Evolutionary conservation across 1,140 invertebrate genomes (phyloP).

Genomic region (Pararge aegeria): DNA sequence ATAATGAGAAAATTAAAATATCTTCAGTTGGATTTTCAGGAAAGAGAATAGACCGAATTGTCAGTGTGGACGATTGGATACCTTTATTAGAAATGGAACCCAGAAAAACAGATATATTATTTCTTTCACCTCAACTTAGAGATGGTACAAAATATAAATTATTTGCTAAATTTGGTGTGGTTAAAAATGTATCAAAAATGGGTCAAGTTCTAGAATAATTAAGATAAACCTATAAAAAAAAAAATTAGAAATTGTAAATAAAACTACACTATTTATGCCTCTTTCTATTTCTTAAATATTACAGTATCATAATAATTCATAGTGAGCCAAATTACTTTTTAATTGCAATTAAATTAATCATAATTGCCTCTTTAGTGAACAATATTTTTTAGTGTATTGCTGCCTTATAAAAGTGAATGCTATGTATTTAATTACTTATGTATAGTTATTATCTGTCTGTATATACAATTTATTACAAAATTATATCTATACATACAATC

Average conservation of each 20-base stretch:
- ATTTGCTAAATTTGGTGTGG: constrained; percentile 57
- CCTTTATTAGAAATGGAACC: constrained; percentile 65
- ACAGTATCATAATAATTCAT: constrained; percentile 34
- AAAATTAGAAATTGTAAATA: constrained; percentile 28
- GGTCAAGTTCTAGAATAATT: constrained; percentile 61
- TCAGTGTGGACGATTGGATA: constrained; percentile 69
- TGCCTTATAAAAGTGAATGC: constrained; percentile 50
- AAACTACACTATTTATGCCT: constrained; percentile 30
- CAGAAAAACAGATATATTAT: constrained; percentile 56
- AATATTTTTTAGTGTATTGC: constrained; percentile 37
- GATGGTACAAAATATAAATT: constrained; percentile 68
- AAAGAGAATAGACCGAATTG: constrained; percentile 72
- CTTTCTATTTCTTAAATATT: constrained; percentile 60
- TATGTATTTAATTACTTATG: constrained; percentile 40
- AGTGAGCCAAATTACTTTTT: constrained; percentile 50
- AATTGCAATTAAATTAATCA: constrained; percentile 47
- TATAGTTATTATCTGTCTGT: constrained; percentile 56
- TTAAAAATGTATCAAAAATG: constrained; percentile 57
- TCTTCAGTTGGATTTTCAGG: constrained; percentile 81
- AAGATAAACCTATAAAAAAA: too few species aligned
- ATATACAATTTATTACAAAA: constrained; percentile 71
- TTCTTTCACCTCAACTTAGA: constrained; percentile 49
- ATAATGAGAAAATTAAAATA: constrained; percentile 76
- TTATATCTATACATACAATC: constrained; percentile 48
- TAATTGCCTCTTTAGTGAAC: constrained; percentile 39